phyloP scores from a whole-genome alignment of 2,888 invertebrate genomes.

The Eubasilissa splendida region DNA sequence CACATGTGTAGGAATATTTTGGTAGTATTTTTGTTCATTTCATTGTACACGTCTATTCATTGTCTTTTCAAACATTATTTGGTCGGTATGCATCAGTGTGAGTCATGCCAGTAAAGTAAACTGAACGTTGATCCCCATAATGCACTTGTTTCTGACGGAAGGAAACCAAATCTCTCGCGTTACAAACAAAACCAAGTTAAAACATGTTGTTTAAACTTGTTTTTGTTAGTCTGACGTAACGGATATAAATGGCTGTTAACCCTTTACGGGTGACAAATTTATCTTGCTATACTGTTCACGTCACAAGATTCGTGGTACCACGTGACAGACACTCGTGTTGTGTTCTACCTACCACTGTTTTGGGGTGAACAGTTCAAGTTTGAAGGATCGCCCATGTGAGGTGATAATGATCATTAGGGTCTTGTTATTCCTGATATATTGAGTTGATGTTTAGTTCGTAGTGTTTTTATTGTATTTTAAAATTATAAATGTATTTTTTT shows the following conservation, averaged over 20 bases:
- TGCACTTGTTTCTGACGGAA: background rate
- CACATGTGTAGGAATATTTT: too few species aligned
- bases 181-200: background rate
- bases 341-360: too few species aligned
- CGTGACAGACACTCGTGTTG: background rate
- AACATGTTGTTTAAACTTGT: too few species aligned
- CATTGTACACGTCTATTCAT: too few species aligned
- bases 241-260: background rate
- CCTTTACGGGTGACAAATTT: conserved; percentile 28
- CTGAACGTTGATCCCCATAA: background rate
- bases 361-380: background rate
- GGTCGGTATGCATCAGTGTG: background rate
- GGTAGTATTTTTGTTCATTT: too few species aligned
- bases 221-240: too few species aligned
- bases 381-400: background rate
- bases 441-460: too few species aligned
- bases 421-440: too few species aligned
- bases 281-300: background rate
- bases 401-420: too few species aligned
- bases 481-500: too few species aligned
- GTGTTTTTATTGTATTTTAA: too few species aligned
- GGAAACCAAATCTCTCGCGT: background rate
- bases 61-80: too few species aligned
- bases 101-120: background rate
- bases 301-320: conserved; percentile 5